Base-by-base conservation (phyloP, 1,140 invertebrate species). In the Agraylea sexmaculata region DNA sequence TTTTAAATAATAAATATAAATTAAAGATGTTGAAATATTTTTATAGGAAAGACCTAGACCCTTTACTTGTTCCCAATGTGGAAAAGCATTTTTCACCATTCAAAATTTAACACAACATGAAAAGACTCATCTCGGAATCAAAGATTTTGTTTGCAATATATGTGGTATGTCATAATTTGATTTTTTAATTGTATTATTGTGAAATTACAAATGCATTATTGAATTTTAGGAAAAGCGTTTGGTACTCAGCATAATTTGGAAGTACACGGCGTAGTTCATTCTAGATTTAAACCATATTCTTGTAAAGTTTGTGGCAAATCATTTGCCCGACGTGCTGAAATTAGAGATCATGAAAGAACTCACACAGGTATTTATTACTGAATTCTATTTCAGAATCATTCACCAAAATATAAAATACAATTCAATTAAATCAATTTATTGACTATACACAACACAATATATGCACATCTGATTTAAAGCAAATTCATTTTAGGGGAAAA, bases 301-400 rank as follows among this genome's bases (percentile, higher is more conserved):
- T 88, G 84, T 52, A 57, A 65, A 23, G 60, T 70, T 0, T 89
- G 85, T 52, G 70, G 71, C 0, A 87, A 87, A 52, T 69, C 71
- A 0, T 89, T 87, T 59, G 79, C 80, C 0, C 54, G 83, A 0
- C 73, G 77, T 42, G 77, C 80, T 0, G 82, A 86, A 51, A 78
- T 87, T 8, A 55, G 74, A 23, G 81, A 87, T 57, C 84, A 88
- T 48, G 75, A 81, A 57, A 68, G 84, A 23, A 84, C 78, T 18
- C 88, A 92, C 51, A 87, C 83, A 0, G 66, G 68, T 51, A 21
- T 15, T 45, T 10, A 34, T n/a, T n/a, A n/a, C n/a, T n/a, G n/a
- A n/a, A n/a, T n/a, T n/a, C n/a, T n/a, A n/a, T n/a, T n/a, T n/a
- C n/a, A n/a, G n/a, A n/a, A n/a, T n/a, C n/a, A n/a, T n/a, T n/a